Percentiles rank a stretch among this genome's conserved stretches.
Evolutionary conservation across 2,797 vertebrate genomes (phyloP).

Genomic region (Selene dorsalis): DNA sequence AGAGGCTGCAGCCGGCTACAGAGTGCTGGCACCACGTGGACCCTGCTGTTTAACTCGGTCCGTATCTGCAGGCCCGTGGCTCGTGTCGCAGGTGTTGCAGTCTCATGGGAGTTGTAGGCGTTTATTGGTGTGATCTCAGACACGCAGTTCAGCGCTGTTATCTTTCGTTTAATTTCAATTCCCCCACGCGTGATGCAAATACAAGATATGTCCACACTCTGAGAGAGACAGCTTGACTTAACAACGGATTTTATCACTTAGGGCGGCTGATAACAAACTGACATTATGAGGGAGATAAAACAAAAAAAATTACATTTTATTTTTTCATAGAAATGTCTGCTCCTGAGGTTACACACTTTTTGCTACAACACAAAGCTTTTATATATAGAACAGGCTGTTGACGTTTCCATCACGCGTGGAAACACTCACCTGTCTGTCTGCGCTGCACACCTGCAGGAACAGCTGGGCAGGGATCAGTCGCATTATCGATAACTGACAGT

Average conservation of each 20-base stretch:
- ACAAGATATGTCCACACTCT: background rate
- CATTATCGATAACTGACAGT: background rate
- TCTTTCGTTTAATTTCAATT: background rate
- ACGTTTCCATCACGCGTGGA: background rate
- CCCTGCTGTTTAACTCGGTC: background rate
- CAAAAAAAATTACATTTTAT: background rate
- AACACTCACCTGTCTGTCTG: constrained; percentile 27
- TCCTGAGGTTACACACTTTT: too few relatives aligned
- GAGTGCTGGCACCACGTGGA: background rate
- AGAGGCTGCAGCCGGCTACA: background rate
- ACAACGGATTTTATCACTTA: background rate
- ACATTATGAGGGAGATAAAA: background rate
- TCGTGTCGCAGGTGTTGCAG: background rate
- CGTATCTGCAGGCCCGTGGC: constrained; percentile 1
- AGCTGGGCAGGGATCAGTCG: background rate
- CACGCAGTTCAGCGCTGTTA: background rate
- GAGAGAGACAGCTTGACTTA: background rate
- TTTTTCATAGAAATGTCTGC: too few relatives aligned
- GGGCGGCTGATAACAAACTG: background rate
- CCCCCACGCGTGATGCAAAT: background rate
- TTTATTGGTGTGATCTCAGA: background rate
- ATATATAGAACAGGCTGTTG: too few relatives aligned
- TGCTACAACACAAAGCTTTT: too few relatives aligned
- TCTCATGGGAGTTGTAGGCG: background rate
- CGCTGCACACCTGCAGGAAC: constrained; percentile 24